Evolutionary conservation across 2,888 invertebrate species (phyloP), one percentile per base, ranked within the genome.

Genomic region (Emesis castigata): DNA sequence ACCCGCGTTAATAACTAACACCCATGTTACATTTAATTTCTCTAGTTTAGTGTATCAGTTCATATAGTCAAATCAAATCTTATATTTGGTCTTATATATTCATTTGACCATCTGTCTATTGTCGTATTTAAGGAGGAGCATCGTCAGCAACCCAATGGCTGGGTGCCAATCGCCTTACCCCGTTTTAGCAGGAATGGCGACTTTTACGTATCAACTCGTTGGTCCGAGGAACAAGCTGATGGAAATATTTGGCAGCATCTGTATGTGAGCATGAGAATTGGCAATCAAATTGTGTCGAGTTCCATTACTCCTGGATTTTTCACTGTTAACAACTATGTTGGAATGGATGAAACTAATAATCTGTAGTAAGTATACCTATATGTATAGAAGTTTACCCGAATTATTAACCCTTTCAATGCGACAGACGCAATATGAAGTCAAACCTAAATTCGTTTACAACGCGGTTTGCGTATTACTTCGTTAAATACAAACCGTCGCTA

Each of bases 101-200:
- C n/a, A n/a, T n/a, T n/a, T n/a, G n/a, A n/a, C n/a, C n/a, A n/a
- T n/a, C n/a, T n/a, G n/a, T n/a, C n/a, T 1, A 29, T 20, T 65
- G 44, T 53, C 22, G 14, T 64, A 20, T 18, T n/a, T n/a, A 8
- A 96, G 96, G 94, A 96, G 72, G 94, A 94, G 22, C 91, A 92
- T 6, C 92, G 97, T 3, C 88, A 92, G 18, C 96, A 98, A 86
- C 92, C 95, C 0, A 93, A 96, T 1, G 98, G 98, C 0, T 98
- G 98, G 98, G 93, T 98, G 0, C 96, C 96, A 0, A 94, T 97
- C 0, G 94, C 95, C 0, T 91, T 96, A 1, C 97, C 98, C 0
- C 90, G 94, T 0, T 97, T 96, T 88, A 95, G 95, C 65, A 90
- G 93, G 1, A 85, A 88, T 26, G 96, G 96, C 0, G 91, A 93